Evolutionary conservation across 2,113 vertebrate species (phyloP).

Genomic region (Vidua chalybeata): DNA sequence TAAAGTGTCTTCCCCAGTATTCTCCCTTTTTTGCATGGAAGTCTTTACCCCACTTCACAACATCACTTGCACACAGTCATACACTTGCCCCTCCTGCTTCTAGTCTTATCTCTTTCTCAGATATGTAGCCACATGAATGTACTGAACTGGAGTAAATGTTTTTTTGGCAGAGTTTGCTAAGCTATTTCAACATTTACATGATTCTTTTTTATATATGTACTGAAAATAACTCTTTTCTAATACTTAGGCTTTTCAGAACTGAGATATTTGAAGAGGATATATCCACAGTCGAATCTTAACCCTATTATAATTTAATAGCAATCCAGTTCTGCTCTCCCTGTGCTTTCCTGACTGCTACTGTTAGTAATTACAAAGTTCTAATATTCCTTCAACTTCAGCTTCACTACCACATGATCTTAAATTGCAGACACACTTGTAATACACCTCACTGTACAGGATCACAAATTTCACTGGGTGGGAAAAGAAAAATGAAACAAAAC

Average conservation of each 20-base stretch:
- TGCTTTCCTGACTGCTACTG: background rate
- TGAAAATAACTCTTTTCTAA: background rate
- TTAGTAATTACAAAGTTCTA: background rate
- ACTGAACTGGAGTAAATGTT: background rate
- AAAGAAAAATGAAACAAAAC: background rate
- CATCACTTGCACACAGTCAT: background rate
- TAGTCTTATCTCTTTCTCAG: background rate
- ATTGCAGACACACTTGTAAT: background rate
- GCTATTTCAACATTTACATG: background rate
- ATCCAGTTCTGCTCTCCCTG: background rate
- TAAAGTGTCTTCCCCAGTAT: slow-evolving; percentile 59
- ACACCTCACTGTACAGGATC: background rate
- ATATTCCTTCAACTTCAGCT: background rate
- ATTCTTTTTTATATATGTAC: background rate
- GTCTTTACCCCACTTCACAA: slow-evolving; percentile 15
- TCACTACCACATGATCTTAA: background rate
- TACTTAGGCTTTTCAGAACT: background rate
- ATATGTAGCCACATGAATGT: background rate
- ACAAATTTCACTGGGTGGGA: background rate
- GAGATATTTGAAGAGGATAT: background rate
- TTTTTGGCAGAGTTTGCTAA: background rate
- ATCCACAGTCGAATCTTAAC: background rate
- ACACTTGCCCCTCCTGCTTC: background rate
- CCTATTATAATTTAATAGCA: background rate
- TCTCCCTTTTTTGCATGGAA: slow-evolving; percentile 43